Percentiles rank a stretch among this genome's conserved stretches.
Conservation (phyloP, 2,888 invertebrate species). For the Caenorhabditis japonica region DNA sequence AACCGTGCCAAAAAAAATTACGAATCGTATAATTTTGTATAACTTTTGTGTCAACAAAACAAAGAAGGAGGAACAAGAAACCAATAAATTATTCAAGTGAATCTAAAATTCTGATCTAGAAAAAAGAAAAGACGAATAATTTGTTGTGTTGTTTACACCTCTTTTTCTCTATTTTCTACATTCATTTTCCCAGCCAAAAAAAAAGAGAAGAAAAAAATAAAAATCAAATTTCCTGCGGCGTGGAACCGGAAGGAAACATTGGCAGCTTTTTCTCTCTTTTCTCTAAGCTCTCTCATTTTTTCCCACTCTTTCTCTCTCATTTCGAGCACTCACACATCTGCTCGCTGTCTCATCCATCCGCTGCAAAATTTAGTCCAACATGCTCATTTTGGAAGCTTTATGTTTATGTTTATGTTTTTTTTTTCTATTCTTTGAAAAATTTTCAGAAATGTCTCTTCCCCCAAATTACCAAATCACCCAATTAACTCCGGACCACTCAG, state of each 20-base stretch:
- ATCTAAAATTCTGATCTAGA: too few species aligned
- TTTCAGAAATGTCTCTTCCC: neutral
- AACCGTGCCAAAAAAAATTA: too few species aligned
- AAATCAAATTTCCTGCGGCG: constrained; percentile 39
- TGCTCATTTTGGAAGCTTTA: constrained; percentile 1
- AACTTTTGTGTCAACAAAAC: too few species aligned
- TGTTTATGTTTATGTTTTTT: neutral
- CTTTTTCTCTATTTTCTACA: too few species aligned
- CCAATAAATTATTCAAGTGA: too few species aligned
- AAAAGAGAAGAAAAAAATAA: too few species aligned
- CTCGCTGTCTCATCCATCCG: constrained; percentile 36
- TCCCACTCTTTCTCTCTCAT: neutral
- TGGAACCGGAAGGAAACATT: too few species aligned
- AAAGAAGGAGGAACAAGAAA: too few species aligned
- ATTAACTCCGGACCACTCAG: constrained; percentile 2
- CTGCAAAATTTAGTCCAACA: neutral
- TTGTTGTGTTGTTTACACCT: too few species aligned
- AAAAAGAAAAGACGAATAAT: too few species aligned
- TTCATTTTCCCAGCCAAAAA: too few species aligned
- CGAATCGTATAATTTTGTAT: too few species aligned
- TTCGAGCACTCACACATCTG: neutral
- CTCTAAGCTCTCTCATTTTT: neutral
- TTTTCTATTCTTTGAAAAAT: constrained; percentile 14
- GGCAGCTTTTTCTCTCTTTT: constrained; percentile 1
- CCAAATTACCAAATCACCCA: constrained; percentile 4